Evolutionary conservation across 2,797 vertebrate species (phyloP).

Genomic region (Luscinia megarhynchos): DNA sequence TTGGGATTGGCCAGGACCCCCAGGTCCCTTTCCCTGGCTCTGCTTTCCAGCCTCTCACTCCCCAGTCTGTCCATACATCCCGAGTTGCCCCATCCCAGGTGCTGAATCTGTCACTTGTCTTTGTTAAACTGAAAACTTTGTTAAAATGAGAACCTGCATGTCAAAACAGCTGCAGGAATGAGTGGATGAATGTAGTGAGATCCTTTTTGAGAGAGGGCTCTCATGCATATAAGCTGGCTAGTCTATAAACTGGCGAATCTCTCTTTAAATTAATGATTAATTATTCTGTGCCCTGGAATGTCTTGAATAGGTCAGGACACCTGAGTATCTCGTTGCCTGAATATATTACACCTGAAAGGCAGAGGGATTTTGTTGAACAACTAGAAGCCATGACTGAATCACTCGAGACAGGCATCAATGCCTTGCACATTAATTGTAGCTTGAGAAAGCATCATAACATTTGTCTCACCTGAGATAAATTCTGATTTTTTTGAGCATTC

Average conservation of each 20-base stretch:
- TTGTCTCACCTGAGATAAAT: neutral
- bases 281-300: neutral
- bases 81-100: too few relatives aligned
- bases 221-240: neutral
- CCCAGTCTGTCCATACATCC: too few relatives aligned
- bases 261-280: neutral
- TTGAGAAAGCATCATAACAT: neutral
- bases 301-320: neutral
- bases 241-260: neutral
- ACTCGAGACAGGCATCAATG: neutral
- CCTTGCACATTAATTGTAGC: neutral
- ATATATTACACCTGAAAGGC: neutral
- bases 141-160: neutral
- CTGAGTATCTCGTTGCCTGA: neutral
- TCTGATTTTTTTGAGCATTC: neutral
- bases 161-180: neutral
- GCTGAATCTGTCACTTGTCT: neutral
- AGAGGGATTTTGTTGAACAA: neutral
- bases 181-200: fast-evolving
- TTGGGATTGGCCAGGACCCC: neutral
- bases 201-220: neutral
- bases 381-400: neutral
- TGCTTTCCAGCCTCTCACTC: neutral
- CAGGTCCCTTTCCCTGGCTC: neutral
- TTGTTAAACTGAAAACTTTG: neutral